Evolutionary conservation across 92 coral and sea anemone species (phyloP).

Genomic region (Porites evermanni): DNA sequence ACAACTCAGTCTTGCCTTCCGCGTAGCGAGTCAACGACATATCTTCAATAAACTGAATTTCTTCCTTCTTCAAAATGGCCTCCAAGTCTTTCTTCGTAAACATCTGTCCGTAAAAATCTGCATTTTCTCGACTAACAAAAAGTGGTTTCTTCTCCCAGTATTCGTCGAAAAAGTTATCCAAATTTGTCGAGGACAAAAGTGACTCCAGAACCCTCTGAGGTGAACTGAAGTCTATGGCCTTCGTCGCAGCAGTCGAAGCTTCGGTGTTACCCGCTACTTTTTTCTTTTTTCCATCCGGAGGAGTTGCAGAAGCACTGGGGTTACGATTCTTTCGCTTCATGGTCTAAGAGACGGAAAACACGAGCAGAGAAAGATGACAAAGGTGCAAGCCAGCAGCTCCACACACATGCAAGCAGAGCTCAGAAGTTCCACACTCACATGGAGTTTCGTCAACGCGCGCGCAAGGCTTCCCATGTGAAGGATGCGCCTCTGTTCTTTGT

Average conservation of each 20-base stretch:
- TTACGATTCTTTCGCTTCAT: conserved; percentile 85
- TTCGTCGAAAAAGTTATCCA: conserved; percentile 76
- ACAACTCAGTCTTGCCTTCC: conserved; percentile 77
- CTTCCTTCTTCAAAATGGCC: conserved; percentile 72
- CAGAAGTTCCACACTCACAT: conserved; percentile 5
- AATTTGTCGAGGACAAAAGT: conserved; percentile 73
- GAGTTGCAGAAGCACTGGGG: conserved; percentile 55
- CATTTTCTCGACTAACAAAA: conserved; percentile 73
- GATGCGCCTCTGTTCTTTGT: conserved; percentile 20
- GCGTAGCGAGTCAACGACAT: conserved; percentile 77
- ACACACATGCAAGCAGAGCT: not conserved
- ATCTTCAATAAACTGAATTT: conserved; percentile 80
- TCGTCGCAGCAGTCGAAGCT: conserved; percentile 38
- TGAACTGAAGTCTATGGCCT: conserved; percentile 75
- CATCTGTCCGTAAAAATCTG: conserved; percentile 74
- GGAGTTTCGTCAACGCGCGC: conserved; percentile 14
- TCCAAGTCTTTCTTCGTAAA: conserved; percentile 74
- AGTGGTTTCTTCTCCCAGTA: conserved; percentile 96
- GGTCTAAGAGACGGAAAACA: not conserved
- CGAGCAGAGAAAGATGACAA: not conserved
- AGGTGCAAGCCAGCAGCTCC: not conserved
- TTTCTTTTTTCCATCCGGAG: conserved; percentile 70
- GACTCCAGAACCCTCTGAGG: conserved; percentile 74
- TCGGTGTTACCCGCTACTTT: conserved; percentile 64
- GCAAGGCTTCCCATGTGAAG: not conserved